Evolutionary conservation across 2,797 vertebrate species (phyloP), one percentile per base, ranked within the genome.

Genomic region (Lutjanus argentimaculatus): DNA sequence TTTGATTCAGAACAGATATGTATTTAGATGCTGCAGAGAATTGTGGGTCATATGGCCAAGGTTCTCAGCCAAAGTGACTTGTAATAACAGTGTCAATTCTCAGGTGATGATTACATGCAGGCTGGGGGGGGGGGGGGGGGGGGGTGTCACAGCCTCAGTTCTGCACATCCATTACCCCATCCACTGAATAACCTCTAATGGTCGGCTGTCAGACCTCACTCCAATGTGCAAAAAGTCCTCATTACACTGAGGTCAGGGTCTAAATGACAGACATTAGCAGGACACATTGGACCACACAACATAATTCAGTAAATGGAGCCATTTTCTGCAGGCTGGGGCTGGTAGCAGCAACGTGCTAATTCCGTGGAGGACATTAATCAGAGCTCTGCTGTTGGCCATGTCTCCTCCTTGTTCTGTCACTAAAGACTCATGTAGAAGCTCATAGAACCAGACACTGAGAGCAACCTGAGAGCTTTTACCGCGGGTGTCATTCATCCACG

Each of bases 211-310:
- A 48, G 25, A 36, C 43, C 48, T 64, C 69, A 65, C 51, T 66
- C 30, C 3, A 52, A 67, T 72, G 30, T 72, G 74, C 42, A 71
- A 61, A 58, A 67, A 65, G 49, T 64, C 57, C 52, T 79, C 66
- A 46, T 73, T 76, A 59, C 15, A 10, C 53, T 67, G 22, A 19
- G 64, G 48, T 57, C 57, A 19, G 30, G 42, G 48, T 48, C 71
- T 48, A 67, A 67, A 68, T 77, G 51, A 48, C 25, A 82, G 45
- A 59, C 65, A 71, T 79, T 79, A 71, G 58, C 68, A 48, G 65
- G 46, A 72, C 66, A 67, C 25, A 22, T 19, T n/a, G 30, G n/a
- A 59, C 49, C 22, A 61, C 22, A 61, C 51, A 40, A 40, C 56
- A 64, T 48, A 52, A 62, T 52, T 30, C 36, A 36, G 59, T 25